phyloP scores from a whole-genome alignment of 2,113 vertebrate species.

The Rhineura floridana region DNA sequence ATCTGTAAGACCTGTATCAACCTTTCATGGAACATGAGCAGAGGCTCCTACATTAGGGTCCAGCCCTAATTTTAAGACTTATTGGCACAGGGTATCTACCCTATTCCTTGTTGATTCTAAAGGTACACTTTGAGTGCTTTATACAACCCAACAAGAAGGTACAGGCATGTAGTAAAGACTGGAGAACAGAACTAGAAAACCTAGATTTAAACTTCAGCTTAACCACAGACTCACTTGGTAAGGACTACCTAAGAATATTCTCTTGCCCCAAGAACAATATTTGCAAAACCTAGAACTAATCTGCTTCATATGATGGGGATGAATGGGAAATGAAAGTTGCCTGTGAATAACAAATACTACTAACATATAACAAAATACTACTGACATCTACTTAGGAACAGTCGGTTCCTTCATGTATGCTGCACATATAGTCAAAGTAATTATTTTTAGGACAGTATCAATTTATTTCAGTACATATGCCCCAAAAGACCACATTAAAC shows the following conservation, averaged over 20 bases:
- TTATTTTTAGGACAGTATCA: too few relatives aligned
- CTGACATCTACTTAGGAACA: too few relatives aligned
- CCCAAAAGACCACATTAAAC: too few relatives aligned
- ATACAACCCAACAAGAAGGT: background rate
- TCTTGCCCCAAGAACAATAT: background rate
- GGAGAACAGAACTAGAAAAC: background rate
- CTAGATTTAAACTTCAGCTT: background rate
- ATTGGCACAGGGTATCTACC: background rate
- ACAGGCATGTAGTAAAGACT: background rate
- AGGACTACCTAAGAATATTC: background rate
- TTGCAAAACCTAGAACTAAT: background rate
- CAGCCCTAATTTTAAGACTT: background rate
- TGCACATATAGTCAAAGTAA: too few relatives aligned
- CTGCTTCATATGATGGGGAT: background rate
- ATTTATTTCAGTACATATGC: too few relatives aligned
- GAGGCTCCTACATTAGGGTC: background rate
- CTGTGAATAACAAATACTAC: background rate
- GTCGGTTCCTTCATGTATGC: too few relatives aligned
- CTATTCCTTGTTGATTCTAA: background rate
- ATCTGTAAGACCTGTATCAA: background rate
- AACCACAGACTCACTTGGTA: background rate
- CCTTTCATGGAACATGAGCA: background rate
- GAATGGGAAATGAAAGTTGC: background rate
- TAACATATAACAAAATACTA: background rate
- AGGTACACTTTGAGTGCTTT: background rate